These are phyloP conservation scores for Alosa sapidissima DNA, from an alignment of 2,797 vertebrate species.

Conservation along the genomic window DNA sequence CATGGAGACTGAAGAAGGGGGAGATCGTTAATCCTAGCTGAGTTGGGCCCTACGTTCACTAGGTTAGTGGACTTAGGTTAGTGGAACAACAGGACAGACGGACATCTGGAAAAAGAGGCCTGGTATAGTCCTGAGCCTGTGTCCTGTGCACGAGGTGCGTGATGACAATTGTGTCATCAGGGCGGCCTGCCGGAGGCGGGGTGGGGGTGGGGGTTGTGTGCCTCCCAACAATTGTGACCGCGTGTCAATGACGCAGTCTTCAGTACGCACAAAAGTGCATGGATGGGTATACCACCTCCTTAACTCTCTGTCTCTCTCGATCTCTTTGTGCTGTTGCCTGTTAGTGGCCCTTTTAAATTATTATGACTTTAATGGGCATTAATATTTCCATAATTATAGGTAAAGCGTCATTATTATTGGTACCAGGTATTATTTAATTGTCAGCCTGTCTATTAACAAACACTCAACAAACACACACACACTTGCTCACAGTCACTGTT, in stretches of 20 bases:
- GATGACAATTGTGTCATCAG: too few species aligned
- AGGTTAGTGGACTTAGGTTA: constrained; percentile 9
- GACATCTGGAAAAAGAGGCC: neutral
- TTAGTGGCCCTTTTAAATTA: neutral
- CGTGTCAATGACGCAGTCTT: too few species aligned
- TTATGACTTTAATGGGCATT: constrained; percentile 2
- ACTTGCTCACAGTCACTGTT: neutral
- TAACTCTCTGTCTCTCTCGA: neutral
- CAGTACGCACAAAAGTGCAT: too few species aligned
- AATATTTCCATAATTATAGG: neutral
- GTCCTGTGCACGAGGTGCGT: too few species aligned
- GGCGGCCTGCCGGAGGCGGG: too few species aligned
- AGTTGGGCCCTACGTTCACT: neutral
- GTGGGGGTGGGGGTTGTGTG: too few species aligned
- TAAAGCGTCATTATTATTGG: neutral
- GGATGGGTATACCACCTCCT: too few species aligned
- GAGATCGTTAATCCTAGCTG: neutral
- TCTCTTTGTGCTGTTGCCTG: constrained; percentile 10
- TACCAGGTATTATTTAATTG: neutral
- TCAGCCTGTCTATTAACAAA: neutral
- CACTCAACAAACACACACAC: neutral
- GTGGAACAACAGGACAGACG: constrained; percentile 15
- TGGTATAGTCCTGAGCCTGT: too few species aligned
- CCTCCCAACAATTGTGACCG: too few species aligned
- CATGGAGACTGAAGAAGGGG: neutral